Base-by-base conservation (phyloP, 1,140 invertebrate species). In the Rhagoletis zephyria region DNA sequence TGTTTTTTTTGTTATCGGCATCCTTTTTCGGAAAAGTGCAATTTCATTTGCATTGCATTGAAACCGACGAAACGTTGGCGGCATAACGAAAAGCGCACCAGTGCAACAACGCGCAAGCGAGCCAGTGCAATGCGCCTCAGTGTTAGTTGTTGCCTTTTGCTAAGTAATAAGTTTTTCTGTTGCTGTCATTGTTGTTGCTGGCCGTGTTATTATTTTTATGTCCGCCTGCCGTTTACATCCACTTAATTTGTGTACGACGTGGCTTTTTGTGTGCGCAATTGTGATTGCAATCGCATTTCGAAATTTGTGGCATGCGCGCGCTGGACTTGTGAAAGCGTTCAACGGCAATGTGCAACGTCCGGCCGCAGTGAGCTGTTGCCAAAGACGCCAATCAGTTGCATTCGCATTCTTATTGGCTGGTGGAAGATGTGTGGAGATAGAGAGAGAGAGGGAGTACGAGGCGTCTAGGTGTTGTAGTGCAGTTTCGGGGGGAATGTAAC, bases 1-100 rank as follows among this genome's bases (percentile, higher is more conserved):
- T 51, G 51, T 51, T 59, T 9, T 70, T 70, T 40, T 10, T 48
- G 7, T 48, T 51, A 48, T 81, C 74, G 74, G 74, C 48, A 81
- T 30, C 56, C 85, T 45, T 85, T 85, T 85, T 85, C 16, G 85
- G 85, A 85, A 85, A 85, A 85, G 85, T 85, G 85, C 85, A 85
- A 85, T 85, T 85, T 85, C 61, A 85, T 85, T 85, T 85, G 74
- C 74, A 77, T 77, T 77, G 70, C 70, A 56, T 74, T 45, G 67
- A 40, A 56, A 40, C 10, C 67, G 67, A 9, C 45, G 19, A 19
- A 42, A 9, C 51, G 64, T 67, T 67, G 64, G 30, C 30, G 45
- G 74, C 74, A 48, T 48, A 56, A 48, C 48, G 45, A 81, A 19
- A 59, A 30, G 30, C 10, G 6, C 64, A 67, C 30, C 6, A 30